Conservation (phyloP, 2,888 invertebrate genomes). For the Diaperis boleti region DNA sequence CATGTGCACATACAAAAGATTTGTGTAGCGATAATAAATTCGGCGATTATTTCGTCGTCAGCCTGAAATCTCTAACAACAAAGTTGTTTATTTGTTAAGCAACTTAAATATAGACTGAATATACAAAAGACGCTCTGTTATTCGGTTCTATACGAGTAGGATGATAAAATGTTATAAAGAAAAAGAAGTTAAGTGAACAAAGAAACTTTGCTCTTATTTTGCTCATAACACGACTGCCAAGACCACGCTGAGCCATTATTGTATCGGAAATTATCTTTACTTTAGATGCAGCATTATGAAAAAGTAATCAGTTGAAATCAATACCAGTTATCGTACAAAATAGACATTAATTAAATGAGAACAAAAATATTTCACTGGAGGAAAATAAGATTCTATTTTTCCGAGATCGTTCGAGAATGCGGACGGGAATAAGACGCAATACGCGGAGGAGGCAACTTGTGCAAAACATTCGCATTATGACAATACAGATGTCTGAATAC, state of each 20-base stretch:
- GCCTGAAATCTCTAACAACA: slow-evolving; percentile 7
- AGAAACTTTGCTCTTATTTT: slow-evolving; percentile 12
- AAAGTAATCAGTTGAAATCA: too few species aligned
- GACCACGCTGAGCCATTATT: background rate
- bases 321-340: too few species aligned
- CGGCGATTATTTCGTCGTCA: slow-evolving; percentile 23
- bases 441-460: slow-evolving; percentile 13
- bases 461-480: slow-evolving; percentile 31
- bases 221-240: slow-evolving; percentile 2
- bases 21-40: slow-evolving; percentile 30
- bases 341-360: too few species aligned
- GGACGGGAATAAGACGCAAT: slow-evolving; percentile 23
- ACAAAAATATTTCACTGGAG: too few species aligned
- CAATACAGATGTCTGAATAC: slow-evolving; percentile 28
- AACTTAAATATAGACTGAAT: slow-evolving; percentile 16
- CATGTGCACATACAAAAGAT: slow-evolving; percentile 30
- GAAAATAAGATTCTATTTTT: slow-evolving; percentile 7
- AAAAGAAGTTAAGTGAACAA: slow-evolving; percentile 2
- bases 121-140: slow-evolving; percentile 15
- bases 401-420: slow-evolving; percentile 7
- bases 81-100: slow-evolving; percentile 25
- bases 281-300: background rate
- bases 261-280: background rate
- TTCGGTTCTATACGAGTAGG: slow-evolving; percentile 18
- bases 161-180: slow-evolving; percentile 14